Base-by-base conservation (phyloP, 2,888 invertebrate genomes). In the Himalopsyche japonica region DNA sequence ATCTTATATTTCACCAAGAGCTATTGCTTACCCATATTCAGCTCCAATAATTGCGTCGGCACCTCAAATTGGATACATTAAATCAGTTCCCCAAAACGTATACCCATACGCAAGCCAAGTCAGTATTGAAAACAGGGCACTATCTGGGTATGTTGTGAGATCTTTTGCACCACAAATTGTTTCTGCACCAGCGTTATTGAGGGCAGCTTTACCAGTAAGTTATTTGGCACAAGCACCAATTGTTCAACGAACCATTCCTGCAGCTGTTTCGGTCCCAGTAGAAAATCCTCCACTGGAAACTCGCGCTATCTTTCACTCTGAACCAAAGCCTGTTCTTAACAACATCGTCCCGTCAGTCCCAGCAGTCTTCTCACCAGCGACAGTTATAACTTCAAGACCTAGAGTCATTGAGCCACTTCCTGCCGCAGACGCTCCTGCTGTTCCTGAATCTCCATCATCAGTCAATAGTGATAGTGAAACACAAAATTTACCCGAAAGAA, bases 101-200 rank as follows among this genome's bases (percentile, higher is more conserved):
- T 93, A 93, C 77, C 94, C 94, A 1, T 94, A 93, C 87, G 94
- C 94, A 1, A 92, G 94, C 3, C 94, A 94, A 89, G 90, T 94
- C 84, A 94, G 91, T 89, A 91, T 94, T 12, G 92, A 92, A 85
- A 93, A 90, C 85, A 91, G 90, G 88, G 88, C 88, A 32, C 87
- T 89, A 0, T 76, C 87, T 20, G 87, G 86, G n/a, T 87, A 85
- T 20, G 85, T 79, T 43, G 82, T 70, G 15, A 8, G 70, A 30
- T 27, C 15, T 70, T 70, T 70, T 27, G 30, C 5, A 3, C 70
- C 70, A 24, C 70, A 70, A 70, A 15, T 70, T 27, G 15, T 70
- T 27, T 70, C 70, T 70, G 24, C 70, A 70, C 70, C 70, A 27
- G 70, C 70, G 20, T 30, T 70, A 4, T 12, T 70, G 27, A 70